These are phyloP conservation scores for Drosophila nebulosa DNA, from an alignment of 1,140 invertebrate genomes.

Conservation along the genomic window DNA sequence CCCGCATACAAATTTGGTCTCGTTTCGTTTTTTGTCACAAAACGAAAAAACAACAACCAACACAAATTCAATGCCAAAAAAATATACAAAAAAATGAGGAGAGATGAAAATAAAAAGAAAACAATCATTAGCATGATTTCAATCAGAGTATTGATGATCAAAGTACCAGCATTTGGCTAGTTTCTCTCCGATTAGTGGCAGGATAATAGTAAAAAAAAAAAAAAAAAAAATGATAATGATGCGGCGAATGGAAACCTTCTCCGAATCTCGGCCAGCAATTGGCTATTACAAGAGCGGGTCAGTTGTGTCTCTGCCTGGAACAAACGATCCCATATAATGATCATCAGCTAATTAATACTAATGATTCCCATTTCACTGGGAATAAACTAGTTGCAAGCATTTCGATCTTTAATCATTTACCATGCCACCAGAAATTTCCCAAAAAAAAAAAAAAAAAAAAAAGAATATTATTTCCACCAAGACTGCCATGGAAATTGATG, in stretches of 20 bases:
- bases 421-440: no score
- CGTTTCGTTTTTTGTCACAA: slow-evolving; percentile 25
- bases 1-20: slow-evolving; percentile 53
- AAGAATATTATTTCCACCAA: no score
- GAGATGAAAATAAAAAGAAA: slow-evolving; percentile 50
- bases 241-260: not conserved
- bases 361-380: slow-evolving; percentile 34
- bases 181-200: slow-evolving; percentile 19
- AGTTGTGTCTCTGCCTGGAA: slow-evolving; percentile 24
- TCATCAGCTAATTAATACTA: slow-evolving; percentile 65
- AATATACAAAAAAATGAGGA: slow-evolving; percentile 11
- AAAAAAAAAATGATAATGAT: slow-evolving; percentile 3
- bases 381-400: no score
- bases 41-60: no score
- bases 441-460: no score
- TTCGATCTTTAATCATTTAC: no score
- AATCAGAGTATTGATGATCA: slow-evolving; percentile 69
- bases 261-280: slow-evolving; percentile 1
- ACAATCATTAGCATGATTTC: slow-evolving; percentile 73
- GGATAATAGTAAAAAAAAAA: slow-evolving; percentile 15
- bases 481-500: no score
- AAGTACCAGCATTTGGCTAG: slow-evolving; percentile 60
- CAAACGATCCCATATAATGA: slow-evolving; percentile 30
- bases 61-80: slow-evolving; percentile 63
- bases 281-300: slow-evolving; percentile 50